Conservation (phyloP, 2,888 invertebrate genomes). For the Pediacus dermestoides region DNA sequence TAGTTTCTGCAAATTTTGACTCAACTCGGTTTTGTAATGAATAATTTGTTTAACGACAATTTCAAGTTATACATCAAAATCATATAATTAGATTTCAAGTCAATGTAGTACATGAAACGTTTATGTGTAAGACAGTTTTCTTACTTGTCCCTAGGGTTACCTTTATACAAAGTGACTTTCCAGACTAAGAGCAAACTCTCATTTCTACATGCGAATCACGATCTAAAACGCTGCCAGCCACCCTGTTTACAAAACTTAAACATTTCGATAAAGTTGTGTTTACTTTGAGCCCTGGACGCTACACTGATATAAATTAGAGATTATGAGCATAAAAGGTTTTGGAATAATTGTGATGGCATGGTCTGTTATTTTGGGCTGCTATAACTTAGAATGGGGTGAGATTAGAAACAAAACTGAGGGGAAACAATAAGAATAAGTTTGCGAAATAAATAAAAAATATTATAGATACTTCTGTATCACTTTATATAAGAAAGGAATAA, state of each 20-base stretch:
- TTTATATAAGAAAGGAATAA: too few species aligned
- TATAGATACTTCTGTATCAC: too few species aligned
- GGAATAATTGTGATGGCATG: too few species aligned
- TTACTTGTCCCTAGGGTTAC: conserved; percentile 16
- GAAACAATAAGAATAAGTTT: too few species aligned
- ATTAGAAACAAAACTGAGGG: too few species aligned
- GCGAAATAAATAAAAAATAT: too few species aligned
- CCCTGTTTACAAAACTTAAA: conserved; percentile 19
- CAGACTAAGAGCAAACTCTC: conserved; percentile 19
- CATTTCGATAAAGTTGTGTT: conserved; percentile 16
- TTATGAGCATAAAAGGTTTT: too few species aligned
- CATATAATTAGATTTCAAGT: conserved; percentile 16
- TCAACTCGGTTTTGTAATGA: too few species aligned
- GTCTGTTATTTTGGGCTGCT: too few species aligned
- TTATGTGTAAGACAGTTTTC: conserved; percentile 10
- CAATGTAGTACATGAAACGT: conserved; percentile 14
- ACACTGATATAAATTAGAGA: conserved; percentile 13
- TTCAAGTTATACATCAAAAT: conserved; percentile 12
- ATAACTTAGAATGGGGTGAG: too few species aligned
- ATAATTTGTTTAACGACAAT: conserved; percentile 9
- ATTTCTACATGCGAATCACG: conserved; percentile 19
- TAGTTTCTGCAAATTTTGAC: too few species aligned
- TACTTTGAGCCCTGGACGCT: conserved; percentile 13
- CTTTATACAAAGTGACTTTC: conserved; percentile 15
- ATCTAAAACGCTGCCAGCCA: conserved; percentile 15